Conservation (phyloP, 2,113 vertebrate species). For the Hydropotes inermis region DNA sequence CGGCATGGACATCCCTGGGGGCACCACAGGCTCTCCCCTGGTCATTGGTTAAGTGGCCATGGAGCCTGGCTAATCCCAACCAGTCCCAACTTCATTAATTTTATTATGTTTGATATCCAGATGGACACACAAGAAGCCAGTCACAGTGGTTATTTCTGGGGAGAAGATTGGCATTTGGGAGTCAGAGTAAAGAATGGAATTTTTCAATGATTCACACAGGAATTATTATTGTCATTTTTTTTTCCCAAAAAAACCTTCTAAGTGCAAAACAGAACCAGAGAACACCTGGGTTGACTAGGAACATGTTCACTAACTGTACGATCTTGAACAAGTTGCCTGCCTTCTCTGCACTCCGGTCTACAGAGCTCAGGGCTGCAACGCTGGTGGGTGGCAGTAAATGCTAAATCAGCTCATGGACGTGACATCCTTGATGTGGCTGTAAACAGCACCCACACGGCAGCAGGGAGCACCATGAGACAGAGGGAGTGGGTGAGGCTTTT, state of each 20-base stretch:
- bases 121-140: neutral
- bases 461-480: neutral
- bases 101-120: neutral
- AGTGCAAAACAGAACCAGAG: neutral
- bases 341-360: neutral
- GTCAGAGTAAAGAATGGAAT: neutral
- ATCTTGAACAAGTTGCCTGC: neutral
- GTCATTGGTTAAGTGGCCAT: neutral
- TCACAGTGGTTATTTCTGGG: neutral
- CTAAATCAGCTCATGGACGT: neutral
- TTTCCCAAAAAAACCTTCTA: neutral
- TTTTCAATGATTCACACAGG: neutral
- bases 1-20: accelerated
- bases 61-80: neutral
- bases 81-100: neutral
- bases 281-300: neutral
- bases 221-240: neutral
- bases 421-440: neutral
- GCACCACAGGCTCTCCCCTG: neutral
- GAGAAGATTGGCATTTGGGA: neutral
- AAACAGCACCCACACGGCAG: neutral
- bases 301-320: accelerated
- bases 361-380: accelerated
- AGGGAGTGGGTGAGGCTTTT: neutral
- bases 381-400: accelerated